phyloP scores from a whole-genome alignment of 2,888 invertebrate species.

The Opisthograptis luteolata region DNA sequence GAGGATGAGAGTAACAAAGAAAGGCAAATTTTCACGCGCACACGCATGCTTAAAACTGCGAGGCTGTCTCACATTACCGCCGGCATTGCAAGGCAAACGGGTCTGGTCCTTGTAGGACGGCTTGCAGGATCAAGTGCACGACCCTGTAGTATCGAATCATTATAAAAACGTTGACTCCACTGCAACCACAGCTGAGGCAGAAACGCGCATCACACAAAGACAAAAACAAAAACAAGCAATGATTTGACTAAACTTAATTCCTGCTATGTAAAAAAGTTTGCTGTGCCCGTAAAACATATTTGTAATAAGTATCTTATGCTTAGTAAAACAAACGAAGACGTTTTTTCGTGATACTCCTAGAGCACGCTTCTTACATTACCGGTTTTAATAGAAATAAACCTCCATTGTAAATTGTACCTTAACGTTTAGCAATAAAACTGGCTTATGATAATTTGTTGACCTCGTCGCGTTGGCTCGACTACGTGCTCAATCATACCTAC shows the following conservation, averaged over 20 bases:
- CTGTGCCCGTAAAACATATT: too few relatives aligned
- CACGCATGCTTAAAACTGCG: slow-evolving; percentile 8
- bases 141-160: slow-evolving; percentile 34
- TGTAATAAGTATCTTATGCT: too few relatives aligned
- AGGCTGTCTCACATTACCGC: slow-evolving; percentile 43
- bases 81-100: slow-evolving; percentile 79
- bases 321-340: slow-evolving; percentile 24
- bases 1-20: neutral
- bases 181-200: slow-evolving; percentile 43
- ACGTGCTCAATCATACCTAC: slow-evolving; percentile 52
- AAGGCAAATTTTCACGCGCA: neutral
- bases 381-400: slow-evolving; percentile 26
- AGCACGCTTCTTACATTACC: slow-evolving; percentile 33
- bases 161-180: slow-evolving; percentile 45
- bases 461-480: slow-evolving; percentile 31
- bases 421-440: slow-evolving; percentile 16
- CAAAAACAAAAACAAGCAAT: too few relatives aligned
- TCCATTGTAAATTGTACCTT: slow-evolving; percentile 28
- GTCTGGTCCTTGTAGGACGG: slow-evolving; percentile 44
- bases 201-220: slow-evolving; percentile 11
- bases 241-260: too few relatives aligned
- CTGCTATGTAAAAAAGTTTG: too few relatives aligned
- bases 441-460: slow-evolving; percentile 4
- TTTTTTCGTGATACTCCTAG: slow-evolving; percentile 29
- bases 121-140: slow-evolving; percentile 44